Evolutionary conservation across 2,888 invertebrate species (phyloP).

Genomic region (Rutpela maculata): DNA sequence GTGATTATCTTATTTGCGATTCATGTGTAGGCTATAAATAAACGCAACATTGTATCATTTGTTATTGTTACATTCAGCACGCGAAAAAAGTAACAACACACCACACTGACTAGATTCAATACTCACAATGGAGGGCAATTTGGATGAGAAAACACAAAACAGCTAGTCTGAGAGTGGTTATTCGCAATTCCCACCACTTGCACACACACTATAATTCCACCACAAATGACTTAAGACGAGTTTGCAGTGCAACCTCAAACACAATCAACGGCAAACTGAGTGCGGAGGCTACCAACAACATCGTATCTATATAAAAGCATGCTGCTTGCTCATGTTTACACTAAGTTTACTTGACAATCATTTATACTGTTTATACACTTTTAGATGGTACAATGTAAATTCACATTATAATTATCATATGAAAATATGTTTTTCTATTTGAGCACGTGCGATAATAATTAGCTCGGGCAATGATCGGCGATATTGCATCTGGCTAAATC

Average conservation of each 20-base stretch:
- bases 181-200: constrained; percentile 17
- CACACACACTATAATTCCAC: constrained; percentile 31
- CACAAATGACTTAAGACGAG: constrained; percentile 25
- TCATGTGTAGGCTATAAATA: constrained; percentile 18
- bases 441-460: constrained; percentile 2
- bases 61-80: not conserved
- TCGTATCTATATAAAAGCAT: constrained; percentile 41
- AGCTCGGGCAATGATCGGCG: not conserved
- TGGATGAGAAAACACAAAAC: constrained; percentile 14
- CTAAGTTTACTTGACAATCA: constrained; percentile 39
- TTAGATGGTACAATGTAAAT: constrained; percentile 34
- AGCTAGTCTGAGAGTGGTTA: constrained; percentile 12
- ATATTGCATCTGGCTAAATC: not conserved
- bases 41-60: not conserved
- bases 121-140: constrained; percentile 27
- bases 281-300: constrained; percentile 24
- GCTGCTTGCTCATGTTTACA: constrained; percentile 40
- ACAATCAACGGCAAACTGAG: constrained; percentile 40
- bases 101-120: constrained; percentile 21
- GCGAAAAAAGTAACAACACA: constrained; percentile 19
- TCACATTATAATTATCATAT: constrained; percentile 16
- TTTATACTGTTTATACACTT: constrained; percentile 37
- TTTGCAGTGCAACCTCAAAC: constrained; percentile 27
- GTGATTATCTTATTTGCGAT: not conserved
- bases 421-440: not conserved